phyloP scores from a whole-genome alignment of 1,140 invertebrate species.

The Hesperophylax magnus region DNA sequence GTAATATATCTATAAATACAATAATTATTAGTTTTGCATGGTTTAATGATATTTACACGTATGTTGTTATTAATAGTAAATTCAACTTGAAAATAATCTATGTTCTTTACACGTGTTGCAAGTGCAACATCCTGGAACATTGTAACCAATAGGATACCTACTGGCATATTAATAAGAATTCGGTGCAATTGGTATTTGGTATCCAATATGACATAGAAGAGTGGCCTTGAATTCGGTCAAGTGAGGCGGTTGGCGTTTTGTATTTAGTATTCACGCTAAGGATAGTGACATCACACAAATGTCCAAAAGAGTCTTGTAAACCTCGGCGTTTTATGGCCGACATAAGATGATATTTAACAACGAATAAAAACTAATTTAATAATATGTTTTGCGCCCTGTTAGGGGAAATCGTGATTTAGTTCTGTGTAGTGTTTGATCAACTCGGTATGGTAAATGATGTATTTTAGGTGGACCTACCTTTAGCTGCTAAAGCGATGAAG shows the following conservation, averaged over 20 bases:
- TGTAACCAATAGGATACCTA: too few relatives aligned
- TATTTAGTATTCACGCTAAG: conserved; percentile 25
- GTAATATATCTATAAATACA: too few relatives aligned
- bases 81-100: too few relatives aligned
- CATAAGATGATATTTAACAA: conserved; percentile 27
- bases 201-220: conserved; percentile 3
- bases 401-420: neutral
- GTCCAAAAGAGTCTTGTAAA: conserved; percentile 40
- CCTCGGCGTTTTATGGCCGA: conserved; percentile 9
- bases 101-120: too few relatives aligned
- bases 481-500: conserved; percentile 83
- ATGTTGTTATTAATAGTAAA: too few relatives aligned
- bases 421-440: neutral
- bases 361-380: neutral
- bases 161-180: too few relatives aligned
- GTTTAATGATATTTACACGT: too few relatives aligned
- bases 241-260: conserved; percentile 20
- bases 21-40: too few relatives aligned
- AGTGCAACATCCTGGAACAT: too few relatives aligned
- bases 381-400: neutral
- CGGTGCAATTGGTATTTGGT: neutral
- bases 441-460: neutral
- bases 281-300: conserved; percentile 49
- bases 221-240: conserved; percentile 44
- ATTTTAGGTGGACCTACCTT: conserved; percentile 73